Evolutionary conservation across 2,113 vertebrate genomes (phyloP).

Genomic region (Fukomys damarensis): DNA sequence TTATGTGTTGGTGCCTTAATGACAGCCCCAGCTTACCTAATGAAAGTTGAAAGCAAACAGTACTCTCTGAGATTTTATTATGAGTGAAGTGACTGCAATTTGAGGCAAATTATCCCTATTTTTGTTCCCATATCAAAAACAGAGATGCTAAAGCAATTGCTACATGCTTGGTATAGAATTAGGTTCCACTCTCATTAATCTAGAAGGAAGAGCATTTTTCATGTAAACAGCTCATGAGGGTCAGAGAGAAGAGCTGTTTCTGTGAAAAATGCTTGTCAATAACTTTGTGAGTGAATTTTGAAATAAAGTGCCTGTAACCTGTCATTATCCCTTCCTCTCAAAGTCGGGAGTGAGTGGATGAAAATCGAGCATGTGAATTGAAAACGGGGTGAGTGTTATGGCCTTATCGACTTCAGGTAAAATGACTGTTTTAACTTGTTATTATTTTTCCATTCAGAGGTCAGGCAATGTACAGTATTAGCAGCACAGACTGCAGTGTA

Average conservation of each 20-base stretch:
- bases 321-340: slow-evolving; percentile 96
- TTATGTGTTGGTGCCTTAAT: slow-evolving; percentile 92
- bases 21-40: slow-evolving; percentile 89
- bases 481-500: slow-evolving; percentile 85
- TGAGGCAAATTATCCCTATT: slow-evolving; percentile 90
- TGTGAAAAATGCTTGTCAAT: slow-evolving; percentile 92
- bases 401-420: slow-evolving; percentile 93
- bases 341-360: slow-evolving; percentile 93
- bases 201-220: slow-evolving; percentile 92
- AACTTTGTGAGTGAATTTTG: slow-evolving; percentile 94
- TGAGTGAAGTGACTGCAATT: slow-evolving; percentile 89
- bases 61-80: slow-evolving; percentile 89
- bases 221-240: slow-evolving; percentile 90
- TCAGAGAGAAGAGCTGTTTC: slow-evolving; percentile 87
- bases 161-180: slow-evolving; percentile 91
- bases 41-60: slow-evolving; percentile 92
- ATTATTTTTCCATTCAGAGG: slow-evolving; percentile 95
- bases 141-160: slow-evolving; percentile 89
- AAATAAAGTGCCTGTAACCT: slow-evolving; percentile 96
- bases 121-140: slow-evolving; percentile 88
- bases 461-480: slow-evolving; percentile 91
- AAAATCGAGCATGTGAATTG: slow-evolving; percentile 98
- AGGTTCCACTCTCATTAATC: slow-evolving; percentile 92
- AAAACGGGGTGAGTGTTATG: slow-evolving; percentile 93
- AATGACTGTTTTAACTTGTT: slow-evolving; percentile 93